Evolutionary conservation across 2,888 invertebrate species (phyloP), one percentile per base, ranked within the genome.

Genomic region (Agrochola macilenta): DNA sequence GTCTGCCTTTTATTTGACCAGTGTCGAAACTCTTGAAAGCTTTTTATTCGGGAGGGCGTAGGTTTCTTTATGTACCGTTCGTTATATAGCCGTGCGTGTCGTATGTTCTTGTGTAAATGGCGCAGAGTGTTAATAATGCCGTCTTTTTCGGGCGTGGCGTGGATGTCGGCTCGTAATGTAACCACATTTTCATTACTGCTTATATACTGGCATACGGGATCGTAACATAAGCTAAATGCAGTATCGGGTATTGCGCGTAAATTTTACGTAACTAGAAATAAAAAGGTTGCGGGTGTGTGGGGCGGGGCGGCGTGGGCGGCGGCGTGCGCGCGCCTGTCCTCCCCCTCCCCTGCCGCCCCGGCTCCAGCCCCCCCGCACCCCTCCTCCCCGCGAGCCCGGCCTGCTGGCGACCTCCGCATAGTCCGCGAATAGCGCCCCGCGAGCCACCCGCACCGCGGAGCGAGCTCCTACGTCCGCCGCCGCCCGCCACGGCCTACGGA

Each of bases 211-310:
- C 81, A 83, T 84, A 87, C 86, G 89, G 88, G 90, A 90, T 91
- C 82, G 93, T 92, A 94, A 93, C 93, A 93, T 94, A 94, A 94
- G 95, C 93, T 94, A 93, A 95, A 95, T 95, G 96, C 96, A 96
- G 96, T 96, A 96, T 95, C 92, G 95, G 94, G 94, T 95, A 95
- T 96, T 96, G 95, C 96, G 96, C 96, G 96, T 96, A 96, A 96
- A 96, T 96, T 96, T 96, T 96, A 96, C 96, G 96, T 96, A 96
- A 96, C 96, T 96, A 96, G 96, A 95, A 96, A 96, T 96, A 96
- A 96, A 96, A 96, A 96, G 96, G 96, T 96, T 96, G 96, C 96
- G 96, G 96, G 96, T 95, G 95, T 94, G 95, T 94, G 95, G 95
- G 95, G 96, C 95, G 95, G 96, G 93, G 93, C 95, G 94, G 93